Base-by-base conservation (phyloP, 2,113 vertebrate species). In the Sitta europaea region DNA sequence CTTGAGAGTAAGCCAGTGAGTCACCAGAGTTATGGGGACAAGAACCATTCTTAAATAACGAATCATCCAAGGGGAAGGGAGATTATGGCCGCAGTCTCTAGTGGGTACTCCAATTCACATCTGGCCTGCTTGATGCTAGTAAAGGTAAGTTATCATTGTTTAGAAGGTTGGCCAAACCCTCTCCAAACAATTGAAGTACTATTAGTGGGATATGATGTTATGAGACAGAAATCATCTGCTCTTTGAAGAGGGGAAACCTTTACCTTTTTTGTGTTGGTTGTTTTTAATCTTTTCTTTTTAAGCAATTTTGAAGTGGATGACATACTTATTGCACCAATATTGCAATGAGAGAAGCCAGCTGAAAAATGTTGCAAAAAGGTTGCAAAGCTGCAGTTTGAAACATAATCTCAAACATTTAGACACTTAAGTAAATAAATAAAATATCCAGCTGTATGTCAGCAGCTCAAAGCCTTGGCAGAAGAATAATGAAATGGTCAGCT, bases 1-100 rank as follows among this genome's bases (percentile, higher is more conserved):
- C 67, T 82, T 90, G 72, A 92, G 47, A 55, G 28, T 43, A 73
- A 91, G 36, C 36, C 86, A 31, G 62, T 78, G n/a, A n/a, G n/a
- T n/a, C n/a, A n/a, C n/a, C n/a, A n/a, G 23, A 97, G 58, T 95
- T 97, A 90, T 2, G 14, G 73, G 67, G 48, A 95, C 65, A 89
- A 92, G 63, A 96, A 63, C 45, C 53, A 18, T 70, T 96, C 79
- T 77, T 33, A 91, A 93, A 84, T 48, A 50, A 19, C 19, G 31
- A 70, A 29, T 67, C 73, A 92, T 83, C 38, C 38, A 50, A 29
- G 21, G 20, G 8, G 16, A 17, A 82, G 57, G 75, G 92, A 75
- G 80, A 79, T 77, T 90, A 77, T 51, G 48, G 27, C 28, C 47
- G 76, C 27, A 78, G 8, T 91, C 29, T 91, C 40, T 92, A 86